A percentile compares a stretch with the other conserved stretches of the same genome.
Conservation (phyloP, 2,888 invertebrate genomes). For the Zygothrica quintamaculata region DNA sequence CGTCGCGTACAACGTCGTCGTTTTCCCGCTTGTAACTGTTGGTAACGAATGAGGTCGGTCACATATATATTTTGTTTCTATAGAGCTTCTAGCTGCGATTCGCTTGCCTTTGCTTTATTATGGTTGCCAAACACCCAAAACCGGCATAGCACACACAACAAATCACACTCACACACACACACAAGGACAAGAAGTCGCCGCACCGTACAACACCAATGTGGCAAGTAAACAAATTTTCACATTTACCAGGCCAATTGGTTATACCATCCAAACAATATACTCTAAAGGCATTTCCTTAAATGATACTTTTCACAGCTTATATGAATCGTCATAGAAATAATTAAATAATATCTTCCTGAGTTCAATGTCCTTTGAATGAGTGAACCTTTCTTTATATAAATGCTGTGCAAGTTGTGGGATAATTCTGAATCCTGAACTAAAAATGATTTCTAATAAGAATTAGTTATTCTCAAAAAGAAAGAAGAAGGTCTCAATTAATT, state of each 20-base stretch:
- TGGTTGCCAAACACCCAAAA: conserved; percentile 70
- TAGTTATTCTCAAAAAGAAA: too few species aligned
- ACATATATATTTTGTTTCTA: conserved; percentile 74
- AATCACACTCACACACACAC: too few species aligned
- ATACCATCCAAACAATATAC: conserved; percentile 22
- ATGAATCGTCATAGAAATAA: too few species aligned
- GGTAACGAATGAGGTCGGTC: conserved; percentile 77
- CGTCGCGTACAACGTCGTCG: conserved; percentile 29
- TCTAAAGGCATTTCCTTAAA: conserved; percentile 12
- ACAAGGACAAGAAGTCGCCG: conserved; percentile 61
- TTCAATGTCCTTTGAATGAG: too few species aligned
- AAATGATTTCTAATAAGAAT: too few species aligned
- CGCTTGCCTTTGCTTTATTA: conserved; percentile 42
- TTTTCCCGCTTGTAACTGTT: conserved; percentile 74
- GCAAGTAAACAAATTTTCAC: conserved; percentile 47
- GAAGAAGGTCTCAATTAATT: too few species aligned
- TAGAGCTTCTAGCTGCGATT: conserved; percentile 61
- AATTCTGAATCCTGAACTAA: too few species aligned
- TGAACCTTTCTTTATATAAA: too few species aligned
- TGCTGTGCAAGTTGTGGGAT: too few species aligned
- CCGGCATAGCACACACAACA: too few species aligned
- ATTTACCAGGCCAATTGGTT: conserved; percentile 35
- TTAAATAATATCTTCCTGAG: too few species aligned
- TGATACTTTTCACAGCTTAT: too few species aligned
- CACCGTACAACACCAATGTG: conserved; percentile 20